Percentiles rank a stretch among this genome's conserved stretches.
Conservation (phyloP, 2,888 invertebrate species). For the Diachrysia chrysitis region DNA sequence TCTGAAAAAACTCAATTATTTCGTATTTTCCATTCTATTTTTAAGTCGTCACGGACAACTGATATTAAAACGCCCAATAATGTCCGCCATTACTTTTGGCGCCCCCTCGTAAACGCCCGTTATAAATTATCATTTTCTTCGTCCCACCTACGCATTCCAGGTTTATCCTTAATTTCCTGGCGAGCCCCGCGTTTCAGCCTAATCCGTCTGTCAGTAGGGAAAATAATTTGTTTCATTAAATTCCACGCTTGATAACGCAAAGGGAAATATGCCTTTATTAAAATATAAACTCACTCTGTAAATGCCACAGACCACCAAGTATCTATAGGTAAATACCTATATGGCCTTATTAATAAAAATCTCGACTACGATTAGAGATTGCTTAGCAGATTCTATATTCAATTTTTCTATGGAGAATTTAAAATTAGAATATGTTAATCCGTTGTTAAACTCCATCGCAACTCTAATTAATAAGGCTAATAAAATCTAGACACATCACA, state of each 20-base stretch:
- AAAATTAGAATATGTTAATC: too few species aligned
- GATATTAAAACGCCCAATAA: slow-evolving; percentile 51
- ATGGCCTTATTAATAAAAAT: too few species aligned
- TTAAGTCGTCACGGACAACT: slow-evolving; percentile 12
- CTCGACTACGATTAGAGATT: too few species aligned
- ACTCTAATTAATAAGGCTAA: too few species aligned
- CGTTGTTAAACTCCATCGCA: too few species aligned
- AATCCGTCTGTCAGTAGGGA: slow-evolving; percentile 33
- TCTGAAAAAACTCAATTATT: not conserved
- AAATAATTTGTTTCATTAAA: slow-evolving; percentile 36
- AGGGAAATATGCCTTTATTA: slow-evolving; percentile 17
- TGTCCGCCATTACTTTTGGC: slow-evolving; percentile 55
- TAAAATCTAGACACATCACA: not conserved
- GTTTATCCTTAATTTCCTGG: slow-evolving; percentile 55
- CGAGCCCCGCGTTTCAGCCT: slow-evolving; percentile 27
- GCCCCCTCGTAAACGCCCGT: slow-evolving; percentile 57
- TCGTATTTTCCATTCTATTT: slow-evolving; percentile 14
- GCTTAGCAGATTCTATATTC: too few species aligned
- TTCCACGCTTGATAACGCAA: slow-evolving; percentile 13
- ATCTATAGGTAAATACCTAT: too few species aligned
- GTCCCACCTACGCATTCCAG: slow-evolving; percentile 58
- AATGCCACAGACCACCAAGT: too few species aligned
- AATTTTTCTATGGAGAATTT: too few species aligned
- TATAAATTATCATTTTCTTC: slow-evolving; percentile 62
- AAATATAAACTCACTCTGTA: not conserved